Base-by-base conservation (phyloP, 2,888 invertebrate genomes). In the Lampropteryx suffumata region DNA sequence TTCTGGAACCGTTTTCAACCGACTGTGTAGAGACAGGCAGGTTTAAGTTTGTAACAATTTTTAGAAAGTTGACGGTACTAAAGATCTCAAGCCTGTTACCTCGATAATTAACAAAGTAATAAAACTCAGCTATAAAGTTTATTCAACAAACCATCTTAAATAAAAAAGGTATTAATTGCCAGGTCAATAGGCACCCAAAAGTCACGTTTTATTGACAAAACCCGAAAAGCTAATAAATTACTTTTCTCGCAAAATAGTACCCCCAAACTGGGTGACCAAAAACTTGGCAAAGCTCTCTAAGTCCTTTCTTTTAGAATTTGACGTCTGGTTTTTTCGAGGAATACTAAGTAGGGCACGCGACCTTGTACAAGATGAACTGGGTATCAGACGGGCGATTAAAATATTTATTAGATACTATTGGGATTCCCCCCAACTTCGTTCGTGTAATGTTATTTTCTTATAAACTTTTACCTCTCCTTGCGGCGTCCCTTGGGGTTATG, bases 321-420 rank as follows among this genome's bases (percentile, higher is more conserved):
- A 62, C 44, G 61, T 56, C 53, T 61, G 57, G 36, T 51, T 36
- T 57, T 61, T 61, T 43, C 57, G 36, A 41, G 53, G 58, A 61
- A 59, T 63, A 70, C 55, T 61, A 62, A 61, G 50, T 56, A 57
- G 46, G 52, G 37, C 27, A 43, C 32, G 14, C 39, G 51, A 30
- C 46, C 57, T 50, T 50, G 42, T 30, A 5, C 4, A 11, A 44
- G 27, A 48, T 32, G 44, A 48, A 44, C 28, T 37, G 13, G 42
- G 12, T 43, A 24, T 33, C 46, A 47, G 42, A 46, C 33, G 27
- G 26, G 13, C 21, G 32, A 41, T 48, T 40, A 47, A 21, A 44
- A 17, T 42, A 14, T 24, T 24, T 24, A n/a, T n/a, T n/a, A n/a
- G n/a, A n/a, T n/a, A n/a, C n/a, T n/a, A n/a, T n/a, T n/a, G n/a